Conservation (phyloP, 2,113 vertebrate species). For the Brachyhypopomus gauderio region DNA sequence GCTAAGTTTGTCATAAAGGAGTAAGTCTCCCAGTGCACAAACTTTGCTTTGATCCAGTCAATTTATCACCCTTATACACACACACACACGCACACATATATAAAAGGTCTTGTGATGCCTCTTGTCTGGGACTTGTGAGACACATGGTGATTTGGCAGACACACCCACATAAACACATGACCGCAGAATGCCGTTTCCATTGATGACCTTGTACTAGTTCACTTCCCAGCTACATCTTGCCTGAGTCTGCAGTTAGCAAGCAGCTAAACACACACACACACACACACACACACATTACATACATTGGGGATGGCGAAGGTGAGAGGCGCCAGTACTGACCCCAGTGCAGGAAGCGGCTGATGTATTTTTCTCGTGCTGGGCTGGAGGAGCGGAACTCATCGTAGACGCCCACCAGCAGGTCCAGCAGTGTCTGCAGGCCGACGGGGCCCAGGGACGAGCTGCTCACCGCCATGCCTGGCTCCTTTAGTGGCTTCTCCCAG, state of each 20-base stretch:
- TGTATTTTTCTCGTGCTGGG: constrained; percentile 76
- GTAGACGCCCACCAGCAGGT: constrained; percentile 83
- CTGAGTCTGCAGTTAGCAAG: constrained; percentile 33
- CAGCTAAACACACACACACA: constrained; percentile 22
- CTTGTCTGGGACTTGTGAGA: background rate
- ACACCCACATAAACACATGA: background rate
- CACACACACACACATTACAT: constrained; percentile 28
- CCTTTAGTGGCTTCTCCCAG: constrained; percentile 28
- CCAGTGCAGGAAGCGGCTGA: constrained; percentile 82
- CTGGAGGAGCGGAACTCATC: constrained; percentile 79
- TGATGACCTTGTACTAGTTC: constrained; percentile 47
- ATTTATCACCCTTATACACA: background rate
- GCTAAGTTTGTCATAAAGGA: constrained; percentile 17
- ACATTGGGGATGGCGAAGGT: background rate
- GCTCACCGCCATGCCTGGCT: constrained; percentile 58
- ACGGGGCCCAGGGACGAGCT: constrained; percentile 66
- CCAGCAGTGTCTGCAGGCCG: constrained; percentile 81
- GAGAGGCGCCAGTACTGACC: constrained; percentile 73
- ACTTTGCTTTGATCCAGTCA: background rate
- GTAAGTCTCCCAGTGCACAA: background rate
- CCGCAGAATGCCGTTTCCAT: constrained; percentile 35
- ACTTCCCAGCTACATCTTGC: constrained; percentile 41
- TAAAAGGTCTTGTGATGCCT: constrained; percentile 14
- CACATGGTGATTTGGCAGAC: constrained; percentile 15
- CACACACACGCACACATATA: background rate